phyloP scores from a whole-genome alignment of 2,113 vertebrate species.

The Fregata magnificens region DNA sequence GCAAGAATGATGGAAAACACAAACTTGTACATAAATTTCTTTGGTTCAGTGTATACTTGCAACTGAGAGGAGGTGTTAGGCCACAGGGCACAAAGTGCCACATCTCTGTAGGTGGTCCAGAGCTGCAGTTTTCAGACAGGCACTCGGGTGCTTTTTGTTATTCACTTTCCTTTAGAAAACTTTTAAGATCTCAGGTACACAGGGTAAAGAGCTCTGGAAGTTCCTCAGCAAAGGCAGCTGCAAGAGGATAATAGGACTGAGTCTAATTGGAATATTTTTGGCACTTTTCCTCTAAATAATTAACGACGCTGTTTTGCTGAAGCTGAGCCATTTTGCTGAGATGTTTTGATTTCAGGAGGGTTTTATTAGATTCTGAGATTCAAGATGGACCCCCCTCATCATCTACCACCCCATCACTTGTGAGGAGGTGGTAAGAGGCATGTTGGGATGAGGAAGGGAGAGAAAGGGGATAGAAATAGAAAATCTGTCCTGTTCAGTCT shows the following conservation, averaged over 20 bases:
- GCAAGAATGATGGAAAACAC: background rate
- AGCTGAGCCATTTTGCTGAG: background rate
- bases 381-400: background rate
- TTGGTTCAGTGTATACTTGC: background rate
- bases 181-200: background rate
- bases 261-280: conserved; percentile 6
- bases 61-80: background rate
- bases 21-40: background rate
- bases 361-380: background rate
- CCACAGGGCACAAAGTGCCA: background rate
- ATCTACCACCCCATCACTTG: background rate
- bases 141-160: background rate
- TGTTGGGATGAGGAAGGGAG: background rate
- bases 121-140: background rate
- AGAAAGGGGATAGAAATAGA: background rate
- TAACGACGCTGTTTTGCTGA: background rate
- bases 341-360: background rate
- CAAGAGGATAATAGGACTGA: background rate
- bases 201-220: background rate
- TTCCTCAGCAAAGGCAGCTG: background rate
- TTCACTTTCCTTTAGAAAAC: background rate
- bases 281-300: conserved; percentile 3
- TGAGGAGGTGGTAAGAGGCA: background rate
- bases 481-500: background rate
- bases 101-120: background rate